Evolutionary conservation across 1,140 invertebrate species (phyloP).

Genomic region (Trichonephila inaurata): DNA sequence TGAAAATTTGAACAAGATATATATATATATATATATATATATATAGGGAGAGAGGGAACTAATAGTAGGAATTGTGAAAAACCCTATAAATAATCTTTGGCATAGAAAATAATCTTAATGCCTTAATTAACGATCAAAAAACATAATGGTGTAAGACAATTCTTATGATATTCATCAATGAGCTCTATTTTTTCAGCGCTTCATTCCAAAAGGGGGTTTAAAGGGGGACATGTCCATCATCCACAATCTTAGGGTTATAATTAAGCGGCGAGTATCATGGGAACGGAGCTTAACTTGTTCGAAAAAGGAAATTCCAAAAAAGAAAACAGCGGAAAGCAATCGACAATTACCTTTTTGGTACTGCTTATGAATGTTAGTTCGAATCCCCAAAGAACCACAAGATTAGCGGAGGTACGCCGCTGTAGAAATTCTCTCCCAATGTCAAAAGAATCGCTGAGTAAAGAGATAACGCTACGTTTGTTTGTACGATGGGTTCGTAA

Average conservation of each 20-base stretch:
- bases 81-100: background rate
- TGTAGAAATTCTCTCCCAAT: background rate
- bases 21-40: too few relatives aligned
- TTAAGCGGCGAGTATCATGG: background rate
- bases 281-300: conserved; percentile 51
- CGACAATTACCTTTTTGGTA: conserved; percentile 42
- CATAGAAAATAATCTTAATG: background rate
- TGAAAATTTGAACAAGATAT: too few relatives aligned
- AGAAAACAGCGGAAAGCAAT: background rate
- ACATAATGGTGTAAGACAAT: background rate
- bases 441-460: conserved; percentile 35
- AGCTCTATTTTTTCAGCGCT: background rate
- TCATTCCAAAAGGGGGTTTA: background rate
- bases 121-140: background rate
- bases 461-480: conserved; percentile 61
- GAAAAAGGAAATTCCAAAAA: background rate
- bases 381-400: conserved; percentile 68
- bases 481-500: conserved; percentile 64
- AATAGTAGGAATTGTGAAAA: background rate
- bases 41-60: too few relatives aligned
- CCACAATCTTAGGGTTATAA: conserved; percentile 30
- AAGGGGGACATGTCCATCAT: conserved; percentile 19
- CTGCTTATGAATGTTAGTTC: conserved; percentile 42
- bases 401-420: conserved; percentile 62
- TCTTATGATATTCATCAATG: background rate